Base-by-base conservation (phyloP, 2,797 vertebrate genomes). In the Rhodeus uyekii region DNA sequence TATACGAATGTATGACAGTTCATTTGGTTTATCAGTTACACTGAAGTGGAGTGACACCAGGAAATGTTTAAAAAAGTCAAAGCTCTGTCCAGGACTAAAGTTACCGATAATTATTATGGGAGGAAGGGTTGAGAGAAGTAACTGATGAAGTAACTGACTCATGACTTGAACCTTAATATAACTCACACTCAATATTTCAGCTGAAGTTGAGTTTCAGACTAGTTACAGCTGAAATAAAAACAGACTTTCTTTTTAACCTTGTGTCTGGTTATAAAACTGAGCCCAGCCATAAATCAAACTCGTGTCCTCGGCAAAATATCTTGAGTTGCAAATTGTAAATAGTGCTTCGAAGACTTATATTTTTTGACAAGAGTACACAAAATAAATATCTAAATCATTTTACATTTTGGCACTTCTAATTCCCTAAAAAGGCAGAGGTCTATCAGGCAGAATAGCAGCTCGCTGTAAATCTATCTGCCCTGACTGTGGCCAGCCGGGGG, bases 341-440 rank as follows among this genome's bases (percentile, higher is more conserved):
- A 90, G 91, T 83, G 68, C 93, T 90, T 91, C 60, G 68, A 92
- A 93, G 94, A 93, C 90, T 91, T 93, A 93, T 94, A 92, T 93
- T 92, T 91, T 91, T 90, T 91, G 91, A 92, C 86, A 84, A 84
- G 85, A 89, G 80, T 88, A 90, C 92, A 91, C 91, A 91, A 91
- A 93, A 91, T 91, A 91, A 92, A 91, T 92, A 91, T 93, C 93
- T 92, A 91, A 94, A 90, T 92, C 88, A 90, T 93, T 94, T 94
- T 90, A 90, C 88, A 90, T 94, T 94, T 93, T 95, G 92, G 92
- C 94, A 94, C 93, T 90, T 93, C 91, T 92, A 94, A 95, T 94
- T 94, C 92, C 91, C 87, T 88, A 88, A 94, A 94, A 94, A 93
- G 81, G 72, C 87, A 84, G 87, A 87, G 91, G 89, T 84, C 92